These are phyloP conservation scores for Corapipo altera DNA, from an alignment of 2,113 vertebrate species.

Conservation along the genomic window DNA sequence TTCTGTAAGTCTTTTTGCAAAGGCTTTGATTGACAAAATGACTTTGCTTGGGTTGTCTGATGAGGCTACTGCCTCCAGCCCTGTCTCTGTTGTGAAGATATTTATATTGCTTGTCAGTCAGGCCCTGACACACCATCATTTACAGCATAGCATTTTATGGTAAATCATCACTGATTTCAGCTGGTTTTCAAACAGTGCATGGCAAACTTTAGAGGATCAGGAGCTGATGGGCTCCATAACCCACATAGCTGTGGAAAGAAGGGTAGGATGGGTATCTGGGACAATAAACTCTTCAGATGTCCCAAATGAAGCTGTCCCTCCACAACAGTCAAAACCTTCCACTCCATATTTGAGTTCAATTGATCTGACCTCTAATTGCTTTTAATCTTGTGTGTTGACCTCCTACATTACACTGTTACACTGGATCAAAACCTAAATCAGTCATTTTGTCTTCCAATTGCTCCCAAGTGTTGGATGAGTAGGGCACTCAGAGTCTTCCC, in stretches of 20 bases:
- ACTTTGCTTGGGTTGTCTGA: neutral
- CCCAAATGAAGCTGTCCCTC: neutral
- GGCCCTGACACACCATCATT: neutral
- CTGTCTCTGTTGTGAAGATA: neutral
- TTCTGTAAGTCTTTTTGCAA: neutral
- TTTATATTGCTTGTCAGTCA: neutral
- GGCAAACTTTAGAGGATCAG: neutral
- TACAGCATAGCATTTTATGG: neutral
- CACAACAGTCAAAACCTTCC: neutral
- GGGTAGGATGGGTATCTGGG: neutral
- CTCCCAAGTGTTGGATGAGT: neutral
- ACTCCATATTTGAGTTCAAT: neutral
- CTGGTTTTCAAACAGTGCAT: neutral
- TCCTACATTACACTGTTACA: neutral
- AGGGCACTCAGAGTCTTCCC: neutral
- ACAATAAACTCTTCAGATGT: neutral
- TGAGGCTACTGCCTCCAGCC: neutral
- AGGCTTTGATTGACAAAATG: constrained; percentile 32
- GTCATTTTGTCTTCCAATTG: neutral
- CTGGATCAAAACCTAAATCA: neutral
- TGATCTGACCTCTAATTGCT: neutral
- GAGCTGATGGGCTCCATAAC: neutral
- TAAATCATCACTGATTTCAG: neutral
- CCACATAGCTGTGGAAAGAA: neutral
- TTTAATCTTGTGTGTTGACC: neutral